Conservation (phyloP, 1,140 invertebrate species). For the Drosophila lacteicornis region DNA sequence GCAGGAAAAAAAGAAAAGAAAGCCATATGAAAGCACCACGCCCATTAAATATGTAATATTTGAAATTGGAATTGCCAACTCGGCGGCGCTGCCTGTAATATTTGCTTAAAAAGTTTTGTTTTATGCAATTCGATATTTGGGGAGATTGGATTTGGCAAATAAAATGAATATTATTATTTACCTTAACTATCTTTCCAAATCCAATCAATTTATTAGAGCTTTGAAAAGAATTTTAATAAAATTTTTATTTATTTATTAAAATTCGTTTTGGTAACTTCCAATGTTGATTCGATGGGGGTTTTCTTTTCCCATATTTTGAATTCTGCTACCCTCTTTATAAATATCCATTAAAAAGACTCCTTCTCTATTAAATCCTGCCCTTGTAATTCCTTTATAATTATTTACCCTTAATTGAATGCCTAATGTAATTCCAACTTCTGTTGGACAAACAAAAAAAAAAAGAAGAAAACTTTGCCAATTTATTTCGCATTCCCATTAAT, state of each 20-base stretch:
- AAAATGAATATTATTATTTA: neutral
- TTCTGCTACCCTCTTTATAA: too few species aligned
- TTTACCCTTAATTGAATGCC: neutral
- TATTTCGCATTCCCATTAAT: constrained; percentile 2
- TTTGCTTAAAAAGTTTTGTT: neutral
- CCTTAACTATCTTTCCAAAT: neutral
- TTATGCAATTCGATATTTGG: neutral
- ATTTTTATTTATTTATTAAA: too few species aligned
- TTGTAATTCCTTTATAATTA: constrained; percentile 1
- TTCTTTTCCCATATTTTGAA: too few species aligned
- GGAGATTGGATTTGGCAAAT: neutral
- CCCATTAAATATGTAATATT: constrained; percentile 39
- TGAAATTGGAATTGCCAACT: constrained; percentile 12
- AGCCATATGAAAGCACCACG: constrained; percentile 31
- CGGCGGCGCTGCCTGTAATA: neutral
- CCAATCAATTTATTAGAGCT: neutral
- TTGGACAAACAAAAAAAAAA: neutral
- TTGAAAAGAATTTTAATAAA: too few species aligned
- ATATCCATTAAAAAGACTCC: too few species aligned
- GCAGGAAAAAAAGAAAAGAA: neutral
- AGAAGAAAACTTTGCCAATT: constrained; percentile 13
- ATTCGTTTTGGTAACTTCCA: too few species aligned
- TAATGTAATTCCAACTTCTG: constrained; percentile 2
- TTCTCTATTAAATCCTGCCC: too few species aligned
- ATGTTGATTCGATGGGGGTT: too few species aligned